Evolutionary conservation across 2,113 vertebrate species (phyloP).

Genomic region (Cnemophilus loriae): DNA sequence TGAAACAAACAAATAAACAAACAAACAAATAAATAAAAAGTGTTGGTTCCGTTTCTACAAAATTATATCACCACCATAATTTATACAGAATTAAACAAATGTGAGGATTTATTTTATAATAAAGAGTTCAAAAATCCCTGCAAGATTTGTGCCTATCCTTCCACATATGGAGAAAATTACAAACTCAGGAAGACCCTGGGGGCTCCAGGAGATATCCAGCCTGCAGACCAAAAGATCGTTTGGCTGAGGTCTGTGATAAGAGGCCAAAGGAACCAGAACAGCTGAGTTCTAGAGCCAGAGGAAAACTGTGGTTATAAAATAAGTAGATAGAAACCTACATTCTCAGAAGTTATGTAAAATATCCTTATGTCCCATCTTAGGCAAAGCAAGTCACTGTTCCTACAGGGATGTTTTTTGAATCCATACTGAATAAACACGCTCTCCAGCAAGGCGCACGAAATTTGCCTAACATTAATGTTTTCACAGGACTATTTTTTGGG

Average conservation of each 20-base stretch:
- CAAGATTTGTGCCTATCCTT: not conserved
- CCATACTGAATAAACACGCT: not conserved
- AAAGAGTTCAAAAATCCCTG: not conserved
- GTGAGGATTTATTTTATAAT: not conserved
- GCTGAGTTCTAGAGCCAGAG: not conserved
- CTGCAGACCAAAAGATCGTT: not conserved
- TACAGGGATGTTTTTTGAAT: not conserved
- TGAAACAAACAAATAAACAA: not conserved
- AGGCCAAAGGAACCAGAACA: rapidly evolving
- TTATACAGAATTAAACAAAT: not conserved
- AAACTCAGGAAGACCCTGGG: no score
- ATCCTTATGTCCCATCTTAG: not conserved
- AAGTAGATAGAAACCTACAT: not conserved
- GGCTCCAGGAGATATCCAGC: not conserved
- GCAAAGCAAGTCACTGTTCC: not conserved
- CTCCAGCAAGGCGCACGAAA: not conserved
- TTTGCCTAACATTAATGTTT: not conserved
- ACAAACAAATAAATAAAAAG: no score
- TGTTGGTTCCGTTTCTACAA: not conserved
- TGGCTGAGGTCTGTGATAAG: not conserved
- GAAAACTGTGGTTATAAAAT: not conserved
- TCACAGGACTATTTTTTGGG: not conserved
- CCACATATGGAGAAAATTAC: rapidly evolving
- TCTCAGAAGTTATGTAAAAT: not conserved
- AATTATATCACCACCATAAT: not conserved